Evolutionary conservation across 2,888 invertebrate genomes (phyloP).

Genomic region (Drosophila austrosaltans): DNA sequence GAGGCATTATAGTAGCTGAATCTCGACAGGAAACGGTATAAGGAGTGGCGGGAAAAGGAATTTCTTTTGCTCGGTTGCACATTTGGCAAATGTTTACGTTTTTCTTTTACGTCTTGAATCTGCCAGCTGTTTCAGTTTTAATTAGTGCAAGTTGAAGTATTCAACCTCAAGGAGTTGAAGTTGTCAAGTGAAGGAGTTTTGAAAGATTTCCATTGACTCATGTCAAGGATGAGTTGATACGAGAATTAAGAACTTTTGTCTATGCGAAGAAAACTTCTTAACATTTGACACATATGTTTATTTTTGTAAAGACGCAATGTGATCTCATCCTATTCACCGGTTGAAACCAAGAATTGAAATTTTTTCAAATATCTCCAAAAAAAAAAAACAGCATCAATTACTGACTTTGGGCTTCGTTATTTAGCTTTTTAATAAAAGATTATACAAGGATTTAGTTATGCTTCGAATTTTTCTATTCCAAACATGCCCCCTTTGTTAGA

Average conservation of each 20-base stretch:
- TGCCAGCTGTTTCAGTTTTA: conserved; percentile 14
- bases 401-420: too few relatives aligned
- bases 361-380: too few relatives aligned
- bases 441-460: too few relatives aligned
- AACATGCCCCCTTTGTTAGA: background rate
- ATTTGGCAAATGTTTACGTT: conserved; percentile 17
- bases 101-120: background rate
- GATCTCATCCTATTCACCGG: too few relatives aligned
- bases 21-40: background rate
- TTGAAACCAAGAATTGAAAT: too few relatives aligned
- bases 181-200: conserved; percentile 14
- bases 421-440: too few relatives aligned
- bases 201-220: conserved; percentile 2
- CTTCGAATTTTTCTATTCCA: too few relatives aligned
- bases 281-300: background rate
- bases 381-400: too few relatives aligned
- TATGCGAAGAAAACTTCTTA: background rate
- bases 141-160: conserved; percentile 11
- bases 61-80: conserved; percentile 12
- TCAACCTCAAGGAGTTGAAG: conserved; percentile 15
- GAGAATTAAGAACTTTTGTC: background rate
- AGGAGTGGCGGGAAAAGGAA: background rate
- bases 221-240: background rate
- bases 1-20: background rate
- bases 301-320: background rate